These are phyloP conservation scores for Cyanoramphus novaezelandiae DNA, from an alignment of 2,113 vertebrate species.

Conservation along the genomic window DNA sequence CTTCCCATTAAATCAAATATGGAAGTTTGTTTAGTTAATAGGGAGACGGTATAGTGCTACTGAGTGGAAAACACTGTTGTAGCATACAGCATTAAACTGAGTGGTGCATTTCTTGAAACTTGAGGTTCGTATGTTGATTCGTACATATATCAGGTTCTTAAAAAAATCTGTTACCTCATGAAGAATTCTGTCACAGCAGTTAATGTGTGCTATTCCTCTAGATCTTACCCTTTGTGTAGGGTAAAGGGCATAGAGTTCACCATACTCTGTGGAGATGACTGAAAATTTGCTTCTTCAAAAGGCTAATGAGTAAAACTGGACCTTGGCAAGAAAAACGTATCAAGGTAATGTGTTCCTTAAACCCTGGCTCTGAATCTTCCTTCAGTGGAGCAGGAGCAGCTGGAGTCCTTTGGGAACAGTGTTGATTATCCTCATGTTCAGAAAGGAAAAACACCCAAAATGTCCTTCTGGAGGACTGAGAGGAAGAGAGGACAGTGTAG, in stretches of 20 bases:
- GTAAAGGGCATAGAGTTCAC: background rate
- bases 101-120: background rate
- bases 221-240: background rate
- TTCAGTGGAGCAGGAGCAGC: background rate
- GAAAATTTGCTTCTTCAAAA: background rate
- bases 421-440: background rate
- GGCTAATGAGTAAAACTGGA: background rate
- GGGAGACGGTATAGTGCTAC: background rate
- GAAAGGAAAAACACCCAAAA: background rate
- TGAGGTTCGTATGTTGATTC: background rate
- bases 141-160: background rate
- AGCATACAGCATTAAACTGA: background rate
- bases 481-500: background rate
- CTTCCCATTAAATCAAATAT: conserved; percentile 4
- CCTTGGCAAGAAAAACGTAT: background rate
- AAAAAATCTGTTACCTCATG: background rate
- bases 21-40: conserved; percentile 29
- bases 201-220: background rate
- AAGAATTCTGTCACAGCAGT: background rate
- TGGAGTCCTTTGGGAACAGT: background rate
- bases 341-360: background rate
- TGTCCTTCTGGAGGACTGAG: background rate
- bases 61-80: background rate
- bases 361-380: background rate
- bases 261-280: background rate